Conservation (phyloP, 37 sponge, comb jelly and placozoan species). For the Cladorhizidae sp. region DNA sequence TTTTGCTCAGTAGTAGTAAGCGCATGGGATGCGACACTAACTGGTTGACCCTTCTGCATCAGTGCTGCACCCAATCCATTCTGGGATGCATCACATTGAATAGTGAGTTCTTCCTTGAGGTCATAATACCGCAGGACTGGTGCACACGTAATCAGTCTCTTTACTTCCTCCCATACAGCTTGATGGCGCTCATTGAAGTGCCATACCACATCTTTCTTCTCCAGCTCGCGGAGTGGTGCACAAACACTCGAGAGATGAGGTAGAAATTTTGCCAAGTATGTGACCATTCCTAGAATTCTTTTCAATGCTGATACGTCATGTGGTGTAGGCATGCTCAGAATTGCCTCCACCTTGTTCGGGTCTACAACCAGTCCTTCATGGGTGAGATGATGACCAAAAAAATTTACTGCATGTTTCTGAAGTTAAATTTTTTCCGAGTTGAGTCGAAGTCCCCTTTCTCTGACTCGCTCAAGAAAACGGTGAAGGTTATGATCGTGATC, state of each 20-base stretch:
- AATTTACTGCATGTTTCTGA: not conserved
- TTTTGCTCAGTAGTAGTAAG: too few relatives aligned
- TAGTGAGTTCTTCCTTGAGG: conserved; percentile 18
- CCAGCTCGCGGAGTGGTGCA: conserved; percentile 7
- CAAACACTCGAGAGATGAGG: conserved; percentile 34
- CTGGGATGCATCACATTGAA: conserved; percentile 24
- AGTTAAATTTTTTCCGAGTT: conserved; percentile 28
- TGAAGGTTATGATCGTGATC: conserved; percentile 25
- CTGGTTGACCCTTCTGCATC: too few relatives aligned
- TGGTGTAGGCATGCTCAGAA: conserved; percentile 55
- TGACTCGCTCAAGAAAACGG: conserved; percentile 27
- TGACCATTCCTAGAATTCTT: conserved; percentile 31
- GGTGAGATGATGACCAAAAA: conserved; percentile 8
- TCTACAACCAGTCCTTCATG: conserved; percentile 12
- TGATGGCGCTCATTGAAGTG: not conserved
- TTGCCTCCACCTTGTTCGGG: conserved; percentile 28
- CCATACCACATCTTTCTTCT: conserved; percentile 11
- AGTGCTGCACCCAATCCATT: conserved; percentile 40
- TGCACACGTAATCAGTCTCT: conserved; percentile 31
- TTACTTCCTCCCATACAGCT: not conserved
- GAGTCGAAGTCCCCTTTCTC: conserved; percentile 17
- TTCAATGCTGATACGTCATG: conserved; percentile 34
- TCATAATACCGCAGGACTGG: conserved; percentile 18
- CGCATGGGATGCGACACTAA: too few relatives aligned
- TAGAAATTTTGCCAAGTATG: conserved; percentile 58